A percentile compares a stretch with the other conserved stretches of the same genome.
Conservation (phyloP, 92 coral and sea anemone genomes). For the Palythoa heliodiscus region DNA sequence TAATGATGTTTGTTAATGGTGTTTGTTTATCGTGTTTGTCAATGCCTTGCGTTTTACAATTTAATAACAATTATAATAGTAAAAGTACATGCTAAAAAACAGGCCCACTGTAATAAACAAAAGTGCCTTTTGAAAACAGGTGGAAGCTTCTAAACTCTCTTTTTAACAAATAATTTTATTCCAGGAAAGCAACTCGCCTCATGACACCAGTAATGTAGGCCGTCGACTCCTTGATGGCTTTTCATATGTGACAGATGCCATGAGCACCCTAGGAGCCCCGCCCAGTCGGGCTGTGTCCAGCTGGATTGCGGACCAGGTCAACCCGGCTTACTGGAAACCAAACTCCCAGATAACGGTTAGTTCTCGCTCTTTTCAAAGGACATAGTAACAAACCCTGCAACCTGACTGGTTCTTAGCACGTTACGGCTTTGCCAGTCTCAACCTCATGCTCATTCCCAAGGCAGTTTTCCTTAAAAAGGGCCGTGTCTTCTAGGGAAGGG, state of each 20-base stretch:
- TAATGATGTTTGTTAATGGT: no score
- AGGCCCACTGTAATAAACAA: not conserved
- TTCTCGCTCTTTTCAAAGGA: no score
- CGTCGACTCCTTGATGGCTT: conserved; percentile 94
- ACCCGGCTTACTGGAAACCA: conserved; percentile 96
- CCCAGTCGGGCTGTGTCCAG: conserved; percentile 80
- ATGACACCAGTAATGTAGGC: conserved; percentile 86
- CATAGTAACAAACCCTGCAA: no score
- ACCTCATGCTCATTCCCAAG: no score
- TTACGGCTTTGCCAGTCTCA: no score
- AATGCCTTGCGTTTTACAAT: no score
- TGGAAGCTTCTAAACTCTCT: not conserved
- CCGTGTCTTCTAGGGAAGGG: no score
- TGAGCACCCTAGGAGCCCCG: conserved; percentile 79
- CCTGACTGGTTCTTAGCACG: no score
- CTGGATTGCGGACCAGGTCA: conserved; percentile 94
- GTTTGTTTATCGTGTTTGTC: no score
- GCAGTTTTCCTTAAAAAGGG: no score
- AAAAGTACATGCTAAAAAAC: no score
- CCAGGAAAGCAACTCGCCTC: conserved; percentile 73
- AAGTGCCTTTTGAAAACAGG: not conserved
- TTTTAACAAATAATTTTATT: not conserved
- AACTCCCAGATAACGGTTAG: conserved; percentile 79
- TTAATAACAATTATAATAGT: no score
- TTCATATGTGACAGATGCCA: conserved; percentile 73